phyloP scores from a whole-genome alignment of 2,888 invertebrate species.

The Listrodromus nycthemerus region DNA sequence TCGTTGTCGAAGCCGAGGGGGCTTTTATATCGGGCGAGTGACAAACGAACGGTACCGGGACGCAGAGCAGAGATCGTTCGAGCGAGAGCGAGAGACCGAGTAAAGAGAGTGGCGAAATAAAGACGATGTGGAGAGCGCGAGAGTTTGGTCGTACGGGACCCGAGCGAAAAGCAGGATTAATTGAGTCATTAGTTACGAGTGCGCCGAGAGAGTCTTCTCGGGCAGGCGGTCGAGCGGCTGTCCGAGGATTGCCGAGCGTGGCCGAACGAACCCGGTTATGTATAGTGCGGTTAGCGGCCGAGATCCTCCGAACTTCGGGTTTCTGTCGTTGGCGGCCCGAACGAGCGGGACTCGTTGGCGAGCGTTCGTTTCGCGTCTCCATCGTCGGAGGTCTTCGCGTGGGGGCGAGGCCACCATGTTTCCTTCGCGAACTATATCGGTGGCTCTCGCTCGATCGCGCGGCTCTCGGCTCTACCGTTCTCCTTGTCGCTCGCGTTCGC shows the following conservation, averaged over 20 bases:
- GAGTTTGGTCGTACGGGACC: conserved; percentile 56
- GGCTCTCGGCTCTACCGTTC: conserved; percentile 31
- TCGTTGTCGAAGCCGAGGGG: conserved; percentile 7
- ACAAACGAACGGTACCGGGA: conserved; percentile 56
- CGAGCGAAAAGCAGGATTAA: conserved; percentile 71
- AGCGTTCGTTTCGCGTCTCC: conserved; percentile 67
- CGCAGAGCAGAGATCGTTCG: conserved; percentile 13
- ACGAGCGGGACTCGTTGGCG: conserved; percentile 64
- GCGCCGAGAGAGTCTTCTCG: conserved; percentile 55
- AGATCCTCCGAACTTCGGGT: conserved; percentile 51
- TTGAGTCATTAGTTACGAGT: conserved; percentile 73
- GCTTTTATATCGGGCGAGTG: conserved; percentile 42
- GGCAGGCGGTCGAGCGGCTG: conserved; percentile 34
- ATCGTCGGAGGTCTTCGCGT: conserved; percentile 83
- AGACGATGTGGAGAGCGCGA: conserved; percentile 18
- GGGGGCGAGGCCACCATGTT: conserved; percentile 84
- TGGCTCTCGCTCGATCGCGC: conserved; percentile 56
- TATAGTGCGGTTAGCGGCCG: conserved; percentile 1
- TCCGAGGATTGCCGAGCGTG: conserved; percentile 52
- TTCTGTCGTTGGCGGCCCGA: conserved; percentile 49
- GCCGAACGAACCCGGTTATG: conserved; percentile 36
- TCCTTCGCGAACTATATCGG: conserved; percentile 71
- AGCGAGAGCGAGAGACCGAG: not conserved
- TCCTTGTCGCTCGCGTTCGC: conserved; percentile 65
- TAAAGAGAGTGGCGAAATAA: not conserved